A percentile compares a stretch with the other conserved stretches of the same genome.
Conservation (phyloP, 2,113 vertebrate species). For the Melospiza georgiana region DNA sequence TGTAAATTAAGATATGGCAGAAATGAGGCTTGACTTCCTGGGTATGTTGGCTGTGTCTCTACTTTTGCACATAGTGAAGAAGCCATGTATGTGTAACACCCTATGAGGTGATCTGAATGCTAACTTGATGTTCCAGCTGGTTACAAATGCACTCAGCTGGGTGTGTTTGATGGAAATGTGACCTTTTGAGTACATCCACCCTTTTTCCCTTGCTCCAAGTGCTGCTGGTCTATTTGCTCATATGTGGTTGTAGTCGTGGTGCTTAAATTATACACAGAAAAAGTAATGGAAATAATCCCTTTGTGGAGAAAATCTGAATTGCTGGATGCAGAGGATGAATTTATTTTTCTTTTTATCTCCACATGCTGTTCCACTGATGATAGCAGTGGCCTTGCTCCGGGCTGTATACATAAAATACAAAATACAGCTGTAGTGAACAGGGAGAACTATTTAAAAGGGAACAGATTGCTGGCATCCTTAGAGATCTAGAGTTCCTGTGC, state of each 20-base stretch:
- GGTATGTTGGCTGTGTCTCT: neutral
- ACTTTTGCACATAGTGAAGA: neutral
- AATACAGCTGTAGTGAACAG: neutral
- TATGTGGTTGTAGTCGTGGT: neutral
- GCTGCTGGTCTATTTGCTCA: neutral
- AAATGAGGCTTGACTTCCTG: neutral
- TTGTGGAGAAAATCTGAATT: neutral
- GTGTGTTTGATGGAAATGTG: slow-evolving; percentile 40
- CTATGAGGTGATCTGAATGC: slow-evolving; percentile 28
- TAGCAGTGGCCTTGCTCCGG: neutral
- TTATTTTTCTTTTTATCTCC: neutral
- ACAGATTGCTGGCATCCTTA: neutral
- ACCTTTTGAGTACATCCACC: neutral
- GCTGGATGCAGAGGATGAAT: neutral
- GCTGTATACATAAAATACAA: neutral
- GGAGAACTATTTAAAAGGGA: neutral
- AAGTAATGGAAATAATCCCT: neutral
- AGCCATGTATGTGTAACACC: neutral
- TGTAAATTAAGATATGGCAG: neutral
- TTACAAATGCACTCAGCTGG: neutral
- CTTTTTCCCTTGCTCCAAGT: neutral
- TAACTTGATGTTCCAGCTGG: slow-evolving; percentile 39
- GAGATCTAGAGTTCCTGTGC: neutral
- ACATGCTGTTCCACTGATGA: neutral
- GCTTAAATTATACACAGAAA: neutral